Evolutionary conservation across 1,140 invertebrate species (phyloP).

Genomic region (Chironomus tepperi): DNA sequence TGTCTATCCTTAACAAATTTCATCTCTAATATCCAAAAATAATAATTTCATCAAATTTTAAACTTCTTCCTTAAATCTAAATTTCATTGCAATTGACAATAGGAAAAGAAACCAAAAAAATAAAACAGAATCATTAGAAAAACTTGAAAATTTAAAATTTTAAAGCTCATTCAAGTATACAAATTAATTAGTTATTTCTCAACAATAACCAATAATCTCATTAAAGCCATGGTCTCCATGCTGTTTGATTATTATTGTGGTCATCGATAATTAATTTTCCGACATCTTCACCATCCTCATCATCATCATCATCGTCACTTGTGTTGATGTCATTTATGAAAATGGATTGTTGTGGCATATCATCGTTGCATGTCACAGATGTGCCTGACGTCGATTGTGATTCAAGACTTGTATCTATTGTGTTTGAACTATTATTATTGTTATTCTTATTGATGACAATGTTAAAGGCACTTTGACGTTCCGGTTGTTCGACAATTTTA

Average conservation of each 20-base stretch:
- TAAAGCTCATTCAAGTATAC: no score
- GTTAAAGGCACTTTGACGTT: background rate
- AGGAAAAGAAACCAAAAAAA: no score
- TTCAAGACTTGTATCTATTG: background rate
- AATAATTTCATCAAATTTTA: no score
- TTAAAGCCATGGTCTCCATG: slow-evolving; percentile 12
- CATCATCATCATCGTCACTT: slow-evolving; percentile 7
- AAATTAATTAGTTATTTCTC: no score
- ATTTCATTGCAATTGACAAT: no score
- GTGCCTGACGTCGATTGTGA: slow-evolving; percentile 5
- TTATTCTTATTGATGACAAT: background rate
- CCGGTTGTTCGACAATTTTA: background rate
- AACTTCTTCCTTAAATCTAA: no score
- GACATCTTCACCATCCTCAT: background rate
- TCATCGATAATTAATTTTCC: slow-evolving; percentile 18
- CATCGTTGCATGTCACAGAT: background rate
- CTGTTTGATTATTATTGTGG: background rate
- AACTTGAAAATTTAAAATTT: no score
- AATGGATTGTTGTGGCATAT: background rate
- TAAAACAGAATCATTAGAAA: no score
- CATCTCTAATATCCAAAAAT: no score
- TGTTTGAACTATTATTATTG: no score
- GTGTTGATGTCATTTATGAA: background rate
- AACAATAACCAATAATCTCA: background rate
- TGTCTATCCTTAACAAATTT: no score